Evolutionary conservation across 2,888 invertebrate genomes (phyloP), one percentile per base, ranked within the genome.

Genomic region (Leucoma salicis): DNA sequence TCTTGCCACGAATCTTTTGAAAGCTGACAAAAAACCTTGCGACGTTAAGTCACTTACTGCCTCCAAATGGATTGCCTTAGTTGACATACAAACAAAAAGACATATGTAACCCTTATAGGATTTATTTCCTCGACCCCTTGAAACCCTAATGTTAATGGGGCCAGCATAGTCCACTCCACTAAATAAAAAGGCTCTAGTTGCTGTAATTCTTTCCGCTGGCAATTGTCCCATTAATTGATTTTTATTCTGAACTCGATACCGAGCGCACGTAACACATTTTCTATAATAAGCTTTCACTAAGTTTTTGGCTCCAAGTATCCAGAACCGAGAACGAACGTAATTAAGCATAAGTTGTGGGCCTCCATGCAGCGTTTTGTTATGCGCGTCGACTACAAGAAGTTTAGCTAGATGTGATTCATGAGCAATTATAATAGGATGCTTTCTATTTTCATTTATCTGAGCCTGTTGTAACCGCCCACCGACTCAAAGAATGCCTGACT

Each of bases 321-420:
- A 34, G n/a, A 34, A 35, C 12, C 28, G 35, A 2, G 40, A 24
- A 14, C 29, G 14, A 10, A 46, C 15, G 8, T 28, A 46, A 13
- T 18, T 24, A 0, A 46, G 4, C 34, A 40, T 38, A 0, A 40
- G 1, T 35, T 39, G 37, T 1, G 32, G 43, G 0, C 48, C 48
- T 1, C 44, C 48, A 3, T 41, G 43, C 21, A 48, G 10, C 0
- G 43, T 48, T 21, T 24, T 29, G 5, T 24, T 1, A 16, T 43
- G 37, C 1, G 41, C 38, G 2, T 48, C 38, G 0, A 14, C 24
- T 1, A 44, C 29, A 0, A 48, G 7, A 0, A 44, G 28, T 0
- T 15, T 6, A 0, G 35, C 38, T 0, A 44, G 4, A 13, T 13
- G 29, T 3, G 29, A 29, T 13, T 12, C 7, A 7, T 12, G 4